Evolutionary conservation across 1,140 invertebrate genomes (phyloP).

Genomic region (Sarcophaga bullata): DNA sequence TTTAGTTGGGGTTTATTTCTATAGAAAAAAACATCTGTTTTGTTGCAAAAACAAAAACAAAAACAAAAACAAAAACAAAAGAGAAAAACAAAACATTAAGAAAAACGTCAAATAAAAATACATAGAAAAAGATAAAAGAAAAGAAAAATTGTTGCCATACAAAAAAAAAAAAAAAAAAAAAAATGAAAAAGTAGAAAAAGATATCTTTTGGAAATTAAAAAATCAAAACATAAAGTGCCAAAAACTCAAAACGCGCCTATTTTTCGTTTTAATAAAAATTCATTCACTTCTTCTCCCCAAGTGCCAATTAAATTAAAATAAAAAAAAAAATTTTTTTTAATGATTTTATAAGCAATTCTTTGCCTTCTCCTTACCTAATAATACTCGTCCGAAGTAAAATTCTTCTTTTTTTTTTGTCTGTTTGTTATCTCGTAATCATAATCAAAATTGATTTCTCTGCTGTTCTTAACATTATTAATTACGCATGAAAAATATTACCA

Average conservation of each 20-base stretch:
- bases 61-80: not conserved
- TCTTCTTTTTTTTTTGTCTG: not conserved
- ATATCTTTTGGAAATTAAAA: slow-evolving; percentile 25
- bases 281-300: not conserved
- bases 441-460: not conserved
- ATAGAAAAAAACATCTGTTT: slow-evolving; percentile 8
- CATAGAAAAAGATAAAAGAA: slow-evolving; percentile 33
- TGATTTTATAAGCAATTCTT: not conserved
- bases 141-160: slow-evolving; percentile 30
- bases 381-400: slow-evolving; percentile 9
- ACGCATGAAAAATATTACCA: slow-evolving; percentile 64
- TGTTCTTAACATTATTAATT: slow-evolving; percentile 27
- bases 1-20: not conserved
- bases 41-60: slow-evolving; percentile 1
- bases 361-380: not conserved
- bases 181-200: too few species aligned
- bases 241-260: slow-evolving; percentile 30
- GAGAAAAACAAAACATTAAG: slow-evolving; percentile 9
- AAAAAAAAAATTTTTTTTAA: slow-evolving; percentile 1
- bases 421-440: not conserved
- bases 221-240: not conserved
- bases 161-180: slow-evolving; percentile 19
- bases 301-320: not conserved
- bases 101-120: slow-evolving; percentile 32
- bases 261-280: slow-evolving; percentile 23